A percentile compares a stretch with the other conserved stretches of the same genome.
Evolutionary conservation across 30 jellyfish, hydroid and myxozoan species (phyloP).

Genomic region (Aurelia sp.): DNA sequence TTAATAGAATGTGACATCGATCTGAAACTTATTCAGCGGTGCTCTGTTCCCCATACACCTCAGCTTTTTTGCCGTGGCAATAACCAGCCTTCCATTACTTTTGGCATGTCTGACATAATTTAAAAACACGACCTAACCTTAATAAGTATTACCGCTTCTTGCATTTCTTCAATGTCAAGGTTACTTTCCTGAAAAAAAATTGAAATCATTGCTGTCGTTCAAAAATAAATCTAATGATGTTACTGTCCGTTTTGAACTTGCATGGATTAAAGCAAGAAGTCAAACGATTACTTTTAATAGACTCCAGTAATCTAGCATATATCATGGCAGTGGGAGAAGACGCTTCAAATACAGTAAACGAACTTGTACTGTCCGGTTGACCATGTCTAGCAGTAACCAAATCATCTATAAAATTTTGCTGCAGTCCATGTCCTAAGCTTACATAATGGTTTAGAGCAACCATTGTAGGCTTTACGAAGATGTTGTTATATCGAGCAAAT

Average conservation of each 20-base stretch:
- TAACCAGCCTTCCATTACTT: no score
- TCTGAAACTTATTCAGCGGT: no score
- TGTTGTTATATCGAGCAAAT: no score
- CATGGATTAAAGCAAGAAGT: not conserved
- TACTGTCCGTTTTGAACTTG: not conserved
- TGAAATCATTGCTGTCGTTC: not conserved
- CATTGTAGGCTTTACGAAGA: not conserved
- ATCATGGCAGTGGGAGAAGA: no score
- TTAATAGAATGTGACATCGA: no score
- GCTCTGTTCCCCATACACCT: no score
- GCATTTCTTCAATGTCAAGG: slow-evolving; percentile 83
- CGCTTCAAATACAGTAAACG: no score
- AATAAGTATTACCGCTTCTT: slow-evolving; percentile 85
- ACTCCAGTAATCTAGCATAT: no score
- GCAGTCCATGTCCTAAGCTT: not conserved
- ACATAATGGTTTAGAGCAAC: not conserved
- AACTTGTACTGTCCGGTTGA: no score
- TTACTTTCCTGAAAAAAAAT: slow-evolving; percentile 75
- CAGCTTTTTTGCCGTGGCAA: no score
- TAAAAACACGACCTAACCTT: slow-evolving; percentile 44
- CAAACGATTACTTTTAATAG: no score
- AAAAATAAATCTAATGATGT: not conserved
- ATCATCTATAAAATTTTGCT: not conserved
- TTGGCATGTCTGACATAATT: no score
- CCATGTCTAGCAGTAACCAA: not conserved